These are phyloP conservation scores for Ceratoteleas bidentatus DNA, from an alignment of 1,140 invertebrate genomes.

Conservation along the genomic window DNA sequence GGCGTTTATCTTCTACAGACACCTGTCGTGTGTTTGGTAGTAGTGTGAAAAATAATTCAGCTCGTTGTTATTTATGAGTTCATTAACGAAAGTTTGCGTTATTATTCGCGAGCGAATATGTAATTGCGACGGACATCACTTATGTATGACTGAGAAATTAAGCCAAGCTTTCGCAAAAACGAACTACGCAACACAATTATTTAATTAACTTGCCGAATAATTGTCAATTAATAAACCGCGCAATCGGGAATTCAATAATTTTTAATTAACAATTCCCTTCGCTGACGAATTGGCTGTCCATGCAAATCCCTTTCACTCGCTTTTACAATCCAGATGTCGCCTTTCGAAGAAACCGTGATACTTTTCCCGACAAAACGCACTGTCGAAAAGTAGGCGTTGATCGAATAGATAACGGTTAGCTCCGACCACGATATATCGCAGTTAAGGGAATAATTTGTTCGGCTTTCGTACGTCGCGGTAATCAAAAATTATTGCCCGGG, in stretches of 20 bases:
- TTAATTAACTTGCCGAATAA: neutral
- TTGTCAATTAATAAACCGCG: neutral
- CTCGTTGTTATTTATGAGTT: conserved; percentile 54
- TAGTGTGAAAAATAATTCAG: conserved; percentile 50
- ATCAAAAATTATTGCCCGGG: conserved; percentile 31
- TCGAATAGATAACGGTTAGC: conserved; percentile 17
- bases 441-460: conserved; percentile 26
- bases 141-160: neutral
- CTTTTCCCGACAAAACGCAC: neutral
- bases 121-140: conserved; percentile 11
- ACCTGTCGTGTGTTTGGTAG: conserved; percentile 54
- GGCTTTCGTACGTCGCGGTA: conserved; percentile 14
- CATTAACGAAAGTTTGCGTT: conserved; percentile 42
- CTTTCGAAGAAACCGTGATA: no score
- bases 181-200: neutral
- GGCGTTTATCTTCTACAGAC: conserved; percentile 58
- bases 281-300: no score
- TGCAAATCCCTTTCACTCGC: no score
- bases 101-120: conserved; percentile 26
- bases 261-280: no score
- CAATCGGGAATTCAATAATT: neutral
- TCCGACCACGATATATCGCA: conserved; percentile 5
- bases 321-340: no score
- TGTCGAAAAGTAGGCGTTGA: neutral
- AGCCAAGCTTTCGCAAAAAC: neutral